These are phyloP conservation scores for Agonopterix alstromeriana DNA, from an alignment of 2,888 invertebrate species.

Conservation along the genomic window DNA sequence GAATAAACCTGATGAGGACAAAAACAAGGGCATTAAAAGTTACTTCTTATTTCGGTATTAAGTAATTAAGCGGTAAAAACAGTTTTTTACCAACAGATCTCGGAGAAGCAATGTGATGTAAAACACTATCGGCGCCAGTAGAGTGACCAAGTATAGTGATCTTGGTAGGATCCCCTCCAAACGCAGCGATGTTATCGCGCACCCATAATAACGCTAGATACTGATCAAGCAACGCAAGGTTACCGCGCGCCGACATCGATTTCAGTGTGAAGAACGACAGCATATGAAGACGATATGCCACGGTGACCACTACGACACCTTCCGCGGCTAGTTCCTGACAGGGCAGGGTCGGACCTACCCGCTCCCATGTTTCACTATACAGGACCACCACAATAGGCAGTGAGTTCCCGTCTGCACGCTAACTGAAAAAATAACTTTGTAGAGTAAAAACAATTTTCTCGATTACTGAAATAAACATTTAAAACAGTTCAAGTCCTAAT, in stretches of 20 bases:
- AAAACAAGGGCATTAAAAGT: background rate
- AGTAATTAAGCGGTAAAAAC: background rate
- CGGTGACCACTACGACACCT: conserved; percentile 82
- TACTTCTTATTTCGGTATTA: background rate
- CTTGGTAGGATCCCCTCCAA: conserved; percentile 87
- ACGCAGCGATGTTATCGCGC: conserved; percentile 83
- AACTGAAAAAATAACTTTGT: conserved; percentile 29
- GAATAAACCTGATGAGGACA: conserved; percentile 69
- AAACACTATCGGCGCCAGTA: conserved; percentile 83
- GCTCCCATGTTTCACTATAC: conserved; percentile 79
- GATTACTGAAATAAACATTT: background rate
- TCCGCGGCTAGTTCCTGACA: conserved; percentile 86
- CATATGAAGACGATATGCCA: conserved; percentile 82
- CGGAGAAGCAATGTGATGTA: conserved; percentile 81
- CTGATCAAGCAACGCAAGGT: conserved; percentile 91
- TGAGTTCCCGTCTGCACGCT: conserved; percentile 68
- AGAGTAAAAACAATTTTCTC: background rate
- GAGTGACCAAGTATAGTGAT: conserved; percentile 91
- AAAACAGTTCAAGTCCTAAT: background rate
- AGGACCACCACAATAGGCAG: conserved; percentile 83
- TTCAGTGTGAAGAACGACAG: conserved; percentile 81
- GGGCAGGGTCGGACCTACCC: conserved; percentile 70
- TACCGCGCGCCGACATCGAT: conserved; percentile 81
- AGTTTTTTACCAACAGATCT: conserved; percentile 73
- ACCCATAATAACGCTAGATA: conserved; percentile 87